Base-by-base conservation (phyloP, 2,797 vertebrate genomes). In the Aplochiton taeniatus region DNA sequence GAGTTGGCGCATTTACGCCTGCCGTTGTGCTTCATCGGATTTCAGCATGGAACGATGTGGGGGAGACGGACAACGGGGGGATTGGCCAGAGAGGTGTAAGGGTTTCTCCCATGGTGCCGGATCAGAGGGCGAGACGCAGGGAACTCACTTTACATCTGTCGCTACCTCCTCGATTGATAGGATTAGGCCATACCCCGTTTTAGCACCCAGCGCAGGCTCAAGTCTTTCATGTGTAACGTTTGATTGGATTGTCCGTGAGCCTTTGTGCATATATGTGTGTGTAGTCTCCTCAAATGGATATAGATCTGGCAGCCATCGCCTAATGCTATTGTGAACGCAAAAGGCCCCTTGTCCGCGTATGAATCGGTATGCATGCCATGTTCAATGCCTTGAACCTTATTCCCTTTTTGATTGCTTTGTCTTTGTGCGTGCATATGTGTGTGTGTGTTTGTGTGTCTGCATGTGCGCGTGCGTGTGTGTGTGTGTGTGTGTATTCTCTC, bases 91-190 rank as follows among this genome's bases (percentile, higher is more conserved):
- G 54, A 69, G 69, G 70, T 64, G 58, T 16, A 52, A 31, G 19
- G 31, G 8, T 73, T 69, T 55, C 57, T 57, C 55, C 63, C 58
- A 61, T 48, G 58, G 49, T 58, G 54, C 45, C 43, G 31, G 9
- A 53, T 42, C 63, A 63, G 57, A 75, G 10, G n/a, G 68, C 69
- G 54, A 74, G 63, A 78, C 65, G 63, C 68, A 69, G 72, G 75
- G 73, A 83, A 80, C 76, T 79, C 79, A 80, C 80, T 85, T 83
- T 83, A 87, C 83, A 87, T 88, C 87, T 87, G 88, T 84, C 80
- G 74, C 61, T 8, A 77, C 82, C 81, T 77, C 84, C 82, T 81
- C 86, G 80, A 88, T 87, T 79, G 61, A 84, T 79, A 69, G 89
- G 85, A 90, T 90, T 89, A 89, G 68, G 44, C 44, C 77, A 43